Evolutionary conservation across 2,888 invertebrate species (phyloP).

Genomic region (Eilema sororculum): DNA sequence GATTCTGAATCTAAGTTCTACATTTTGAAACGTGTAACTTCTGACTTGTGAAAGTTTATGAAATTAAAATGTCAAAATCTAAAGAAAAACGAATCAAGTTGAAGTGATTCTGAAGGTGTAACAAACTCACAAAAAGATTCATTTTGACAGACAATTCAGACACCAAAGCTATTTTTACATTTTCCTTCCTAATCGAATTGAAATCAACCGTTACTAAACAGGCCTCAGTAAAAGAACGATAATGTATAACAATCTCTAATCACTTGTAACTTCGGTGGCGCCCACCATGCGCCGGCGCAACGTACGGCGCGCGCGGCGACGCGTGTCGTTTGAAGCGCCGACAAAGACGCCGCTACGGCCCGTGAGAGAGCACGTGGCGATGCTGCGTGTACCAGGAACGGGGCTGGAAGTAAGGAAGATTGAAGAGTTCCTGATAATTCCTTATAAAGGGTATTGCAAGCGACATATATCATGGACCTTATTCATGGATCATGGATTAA

Average conservation of each 20-base stretch:
- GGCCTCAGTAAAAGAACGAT: not conserved
- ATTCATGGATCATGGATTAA: too few species aligned
- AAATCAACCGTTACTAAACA: not conserved
- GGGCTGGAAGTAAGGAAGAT: conserved; percentile 20
- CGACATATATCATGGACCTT: not conserved
- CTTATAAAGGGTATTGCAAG: not conserved
- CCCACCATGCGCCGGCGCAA: conserved; percentile 52
- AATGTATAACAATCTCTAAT: conserved; percentile 16
- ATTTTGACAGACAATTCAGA: too few species aligned
- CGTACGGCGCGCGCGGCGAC: conserved; percentile 60
- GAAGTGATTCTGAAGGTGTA: too few species aligned
- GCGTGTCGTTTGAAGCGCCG: conserved; percentile 80
- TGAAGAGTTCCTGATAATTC: conserved; percentile 23
- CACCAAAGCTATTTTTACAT: too few species aligned
- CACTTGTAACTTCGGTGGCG: conserved; percentile 35
- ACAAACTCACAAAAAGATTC: too few species aligned
- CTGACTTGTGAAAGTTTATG: too few species aligned
- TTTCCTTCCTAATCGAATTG: not conserved
- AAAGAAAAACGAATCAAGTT: too few species aligned
- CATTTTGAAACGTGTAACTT: too few species aligned
- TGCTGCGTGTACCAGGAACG: conserved; percentile 43
- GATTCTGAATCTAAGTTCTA: too few species aligned
- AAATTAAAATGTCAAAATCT: too few species aligned
- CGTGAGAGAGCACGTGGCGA: conserved; percentile 64
- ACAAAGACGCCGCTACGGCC: conserved; percentile 73